Evolutionary conservation across 2,797 vertebrate genomes (phyloP).

Genomic region (Gephyroberyx darwinii): DNA sequence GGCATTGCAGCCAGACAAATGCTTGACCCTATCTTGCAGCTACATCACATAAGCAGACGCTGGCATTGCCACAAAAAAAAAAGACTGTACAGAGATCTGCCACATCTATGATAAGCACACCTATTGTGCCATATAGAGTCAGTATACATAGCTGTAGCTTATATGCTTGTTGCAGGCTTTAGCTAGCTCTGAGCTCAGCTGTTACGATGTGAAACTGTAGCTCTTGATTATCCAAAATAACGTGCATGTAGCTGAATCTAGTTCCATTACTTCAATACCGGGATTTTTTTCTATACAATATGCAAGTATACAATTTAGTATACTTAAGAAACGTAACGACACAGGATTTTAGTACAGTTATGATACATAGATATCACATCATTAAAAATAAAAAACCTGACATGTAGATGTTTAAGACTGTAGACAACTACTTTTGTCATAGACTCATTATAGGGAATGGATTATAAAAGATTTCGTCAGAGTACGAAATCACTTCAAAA

Average conservation of each 20-base stretch:
- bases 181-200: constrained; percentile 70
- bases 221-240: constrained; percentile 51
- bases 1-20: constrained; percentile 52
- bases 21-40: constrained; percentile 48
- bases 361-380: constrained; percentile 63
- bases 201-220: constrained; percentile 62
- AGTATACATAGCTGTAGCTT: constrained; percentile 50
- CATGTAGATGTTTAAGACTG: constrained; percentile 44
- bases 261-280: constrained; percentile 45
- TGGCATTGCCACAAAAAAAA: constrained; percentile 44
- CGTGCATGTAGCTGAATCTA: constrained; percentile 61
- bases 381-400: constrained; percentile 42
- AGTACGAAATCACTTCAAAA: constrained; percentile 63
- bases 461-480: constrained; percentile 59
- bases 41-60: constrained; percentile 71
- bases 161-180: constrained; percentile 63
- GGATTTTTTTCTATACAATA: constrained; percentile 52
- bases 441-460: constrained; percentile 62
- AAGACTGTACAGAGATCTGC: constrained; percentile 61
- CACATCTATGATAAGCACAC: constrained; percentile 53
- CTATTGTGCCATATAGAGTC: constrained; percentile 47
- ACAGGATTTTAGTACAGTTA: constrained; percentile 68
- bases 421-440: constrained; percentile 37
- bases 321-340: constrained; percentile 42
- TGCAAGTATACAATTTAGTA: constrained; percentile 63